A percentile compares a stretch with the other conserved stretches of the same genome.
These are phyloP conservation scores for Campoletis sonorensis DNA, from an alignment of 1,140 invertebrate species.

Conservation along the genomic window DNA sequence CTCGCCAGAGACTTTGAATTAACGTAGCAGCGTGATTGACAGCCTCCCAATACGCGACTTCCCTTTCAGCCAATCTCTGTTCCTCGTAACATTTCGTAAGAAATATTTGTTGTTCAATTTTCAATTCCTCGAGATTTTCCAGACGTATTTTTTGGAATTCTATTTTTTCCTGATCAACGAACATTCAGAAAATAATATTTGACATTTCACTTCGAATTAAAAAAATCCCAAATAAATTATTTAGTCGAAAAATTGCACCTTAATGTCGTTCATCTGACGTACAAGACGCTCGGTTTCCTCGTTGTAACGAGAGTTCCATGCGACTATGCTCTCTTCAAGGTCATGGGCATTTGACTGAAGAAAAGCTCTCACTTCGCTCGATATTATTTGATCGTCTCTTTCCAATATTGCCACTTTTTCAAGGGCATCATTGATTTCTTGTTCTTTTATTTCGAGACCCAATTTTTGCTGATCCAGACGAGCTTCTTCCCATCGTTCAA, in stretches of 20 bases:
- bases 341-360: conserved; percentile 51
- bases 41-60: conserved; percentile 53
- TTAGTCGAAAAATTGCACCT: conserved; percentile 54
- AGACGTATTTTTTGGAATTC: conserved; percentile 59
- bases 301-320: conserved; percentile 62
- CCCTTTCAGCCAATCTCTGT: conserved; percentile 46
- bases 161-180: conserved; percentile 55
- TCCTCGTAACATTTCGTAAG: conserved; percentile 58
- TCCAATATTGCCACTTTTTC: conserved; percentile 48
- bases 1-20: conserved; percentile 67
- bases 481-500: conserved; percentile 60
- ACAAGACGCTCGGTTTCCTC: conserved; percentile 58
- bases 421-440: conserved; percentile 51
- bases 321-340: conserved; percentile 57
- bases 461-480: conserved; percentile 60
- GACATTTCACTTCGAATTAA: background rate
- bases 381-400: conserved; percentile 56
- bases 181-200: background rate
- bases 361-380: conserved; percentile 54
- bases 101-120: conserved; percentile 53
- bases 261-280: conserved; percentile 60
- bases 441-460: conserved; percentile 49
- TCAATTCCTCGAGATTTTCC: conserved; percentile 51
- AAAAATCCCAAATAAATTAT: conserved; percentile 14
- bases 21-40: conserved; percentile 59